These are phyloP conservation scores for Alouatta palliata DNA, from an alignment of 2,113 vertebrate genomes.

Conservation along the genomic window DNA sequence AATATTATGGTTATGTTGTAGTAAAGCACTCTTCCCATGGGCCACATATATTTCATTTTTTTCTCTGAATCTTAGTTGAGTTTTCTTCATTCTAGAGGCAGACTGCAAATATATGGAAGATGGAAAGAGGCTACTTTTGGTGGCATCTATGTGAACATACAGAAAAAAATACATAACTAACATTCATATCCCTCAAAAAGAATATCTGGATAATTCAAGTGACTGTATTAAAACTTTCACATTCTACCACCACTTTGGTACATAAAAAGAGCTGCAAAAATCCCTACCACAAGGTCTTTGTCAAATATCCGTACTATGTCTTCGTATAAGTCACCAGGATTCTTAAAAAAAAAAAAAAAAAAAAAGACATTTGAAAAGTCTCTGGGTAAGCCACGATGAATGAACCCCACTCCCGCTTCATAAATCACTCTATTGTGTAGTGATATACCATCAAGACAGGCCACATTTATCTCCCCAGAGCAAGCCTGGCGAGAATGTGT, in stretches of 20 bases:
- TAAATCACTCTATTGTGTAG: slow-evolving; percentile 58
- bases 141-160: background rate
- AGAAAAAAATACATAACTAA: background rate
- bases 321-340: background rate
- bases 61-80: background rate
- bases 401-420: background rate
- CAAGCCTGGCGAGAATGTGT: slow-evolving; percentile 47
- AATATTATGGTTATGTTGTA: background rate
- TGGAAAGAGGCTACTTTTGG: background rate
- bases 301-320: background rate
- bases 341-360: slow-evolving; percentile 3
- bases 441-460: background rate
- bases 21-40: background rate
- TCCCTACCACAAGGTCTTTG: background rate
- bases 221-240: background rate
- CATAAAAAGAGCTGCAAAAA: background rate
- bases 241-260: background rate
- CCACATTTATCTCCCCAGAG: slow-evolving; percentile 55
- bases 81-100: background rate
- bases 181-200: background rate
- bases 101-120: background rate
- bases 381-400: background rate
- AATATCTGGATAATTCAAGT: background rate
- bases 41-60: background rate
- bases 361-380: slow-evolving; percentile 26